Evolutionary conservation across 2,888 invertebrate species (phyloP).

Genomic region (Drosophila austrosaltans): DNA sequence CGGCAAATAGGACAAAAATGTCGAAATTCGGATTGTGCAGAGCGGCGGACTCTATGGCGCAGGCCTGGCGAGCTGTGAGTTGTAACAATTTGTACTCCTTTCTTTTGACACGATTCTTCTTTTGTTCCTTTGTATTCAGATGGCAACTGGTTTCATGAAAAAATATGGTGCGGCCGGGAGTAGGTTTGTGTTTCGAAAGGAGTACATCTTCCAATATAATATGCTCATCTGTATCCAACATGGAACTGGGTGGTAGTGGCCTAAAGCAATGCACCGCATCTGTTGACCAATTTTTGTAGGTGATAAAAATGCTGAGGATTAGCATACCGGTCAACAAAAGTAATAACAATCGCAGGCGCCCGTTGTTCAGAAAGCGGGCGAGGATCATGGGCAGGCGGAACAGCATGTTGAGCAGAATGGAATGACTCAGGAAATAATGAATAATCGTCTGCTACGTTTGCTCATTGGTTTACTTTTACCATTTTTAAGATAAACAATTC

Average conservation of each 20-base stretch:
- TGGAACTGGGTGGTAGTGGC: slow-evolving; percentile 4
- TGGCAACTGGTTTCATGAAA: slow-evolving; percentile 83
- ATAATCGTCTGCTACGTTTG: neutral
- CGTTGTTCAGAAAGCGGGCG: slow-evolving; percentile 54
- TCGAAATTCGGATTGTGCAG: slow-evolving; percentile 79
- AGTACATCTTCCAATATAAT: slow-evolving; percentile 75
- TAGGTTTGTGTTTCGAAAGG: slow-evolving; percentile 68
- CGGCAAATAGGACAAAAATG: slow-evolving; percentile 81
- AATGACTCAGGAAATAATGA: neutral
- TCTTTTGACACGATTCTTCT: neutral
- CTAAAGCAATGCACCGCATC: slow-evolving; percentile 75
- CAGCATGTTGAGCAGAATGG: slow-evolving; percentile 42
- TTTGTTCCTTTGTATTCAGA: neutral
- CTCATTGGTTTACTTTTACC: neutral
- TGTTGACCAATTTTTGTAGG: slow-evolving; percentile 49
- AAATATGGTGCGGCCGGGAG: slow-evolving; percentile 79
- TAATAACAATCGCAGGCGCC: slow-evolving; percentile 72
- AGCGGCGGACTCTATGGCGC: slow-evolving; percentile 83
- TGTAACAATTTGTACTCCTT: slow-evolving; percentile 47
- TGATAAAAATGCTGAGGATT: slow-evolving; percentile 51
- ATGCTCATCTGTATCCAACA: slow-evolving; percentile 1
- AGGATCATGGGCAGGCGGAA: slow-evolving; percentile 51
- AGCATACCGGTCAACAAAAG: slow-evolving; percentile 59
- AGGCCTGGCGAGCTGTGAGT: slow-evolving; percentile 81
- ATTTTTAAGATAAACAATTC: neutral